phyloP scores from a whole-genome alignment of 2,113 vertebrate species.

The Poeciliopsis prolifica region DNA sequence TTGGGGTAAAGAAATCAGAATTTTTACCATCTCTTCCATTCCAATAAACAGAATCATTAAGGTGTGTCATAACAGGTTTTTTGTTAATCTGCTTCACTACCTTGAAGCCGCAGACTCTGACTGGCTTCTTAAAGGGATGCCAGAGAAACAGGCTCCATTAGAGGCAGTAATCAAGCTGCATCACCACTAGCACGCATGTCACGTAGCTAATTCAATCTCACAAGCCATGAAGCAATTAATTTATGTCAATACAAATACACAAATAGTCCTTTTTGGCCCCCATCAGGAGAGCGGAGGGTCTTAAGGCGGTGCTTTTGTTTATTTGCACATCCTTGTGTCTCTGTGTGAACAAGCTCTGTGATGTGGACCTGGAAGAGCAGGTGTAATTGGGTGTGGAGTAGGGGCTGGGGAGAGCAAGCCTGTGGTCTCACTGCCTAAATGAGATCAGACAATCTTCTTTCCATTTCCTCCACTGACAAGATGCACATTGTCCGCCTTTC shows the following conservation, averaged over 20 bases:
- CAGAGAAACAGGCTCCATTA: slow-evolving; percentile 53
- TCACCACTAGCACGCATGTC: slow-evolving; percentile 63
- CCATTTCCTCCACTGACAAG: slow-evolving; percentile 63
- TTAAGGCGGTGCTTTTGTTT: slow-evolving; percentile 41
- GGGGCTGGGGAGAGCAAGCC: slow-evolving; percentile 23
- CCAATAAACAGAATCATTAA: slow-evolving; percentile 65
- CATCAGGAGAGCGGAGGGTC: slow-evolving; percentile 33
- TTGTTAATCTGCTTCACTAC: slow-evolving; percentile 38
- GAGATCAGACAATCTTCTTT: slow-evolving; percentile 65
- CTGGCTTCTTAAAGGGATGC: slow-evolving; percentile 53
- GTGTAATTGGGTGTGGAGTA: slow-evolving; percentile 72
- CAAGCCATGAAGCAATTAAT: slow-evolving; percentile 78
- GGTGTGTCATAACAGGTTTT: slow-evolving; percentile 37
- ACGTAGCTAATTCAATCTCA: slow-evolving; percentile 77
- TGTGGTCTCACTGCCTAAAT: slow-evolving; percentile 57
- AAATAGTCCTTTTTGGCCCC: slow-evolving; percentile 45
- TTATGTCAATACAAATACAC: slow-evolving; percentile 72
- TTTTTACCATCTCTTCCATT: slow-evolving; percentile 18
- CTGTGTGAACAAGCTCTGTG: slow-evolving; percentile 43
- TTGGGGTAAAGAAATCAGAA: slow-evolving; percentile 26
- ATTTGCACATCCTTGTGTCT: slow-evolving; percentile 27
- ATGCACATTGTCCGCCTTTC: slow-evolving; percentile 33
- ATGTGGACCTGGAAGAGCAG: slow-evolving; percentile 63
- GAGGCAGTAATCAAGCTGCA: slow-evolving; percentile 60
- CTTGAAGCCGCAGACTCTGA: slow-evolving; percentile 37